Base-by-base conservation (phyloP, 1,140 invertebrate species). In the Neelides sp. region DNA sequence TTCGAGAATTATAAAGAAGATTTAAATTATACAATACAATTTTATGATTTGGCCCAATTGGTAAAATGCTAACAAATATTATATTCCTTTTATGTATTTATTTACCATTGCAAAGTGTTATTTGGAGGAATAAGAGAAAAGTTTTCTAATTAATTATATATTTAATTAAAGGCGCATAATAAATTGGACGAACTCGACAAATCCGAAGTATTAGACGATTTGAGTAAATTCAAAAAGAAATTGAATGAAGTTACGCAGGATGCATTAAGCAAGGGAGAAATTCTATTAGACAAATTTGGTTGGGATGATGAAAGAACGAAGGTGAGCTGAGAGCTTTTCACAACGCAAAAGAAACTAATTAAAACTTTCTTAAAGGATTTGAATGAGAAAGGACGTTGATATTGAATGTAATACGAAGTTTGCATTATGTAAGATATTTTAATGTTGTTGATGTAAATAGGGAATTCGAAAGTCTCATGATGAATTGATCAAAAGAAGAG, bases 401-500 rank as follows among this genome's bases (percentile, higher is more conserved):
- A 19, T 26, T 45, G 3, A 10, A 26, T 37, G 23, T 23, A 36
- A 17, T 7, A 27, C 22, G 30, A 44, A 34, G 41, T 20, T 3
- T 10, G 19, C 19, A 4, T 39, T 7, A n/a, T n/a, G n/a, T n/a
- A n/a, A n/a, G n/a, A 39, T 7, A 5, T 15, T 8, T 8, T 5
- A 50, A 35, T 34, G 19, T 50, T 17, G 3, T 43, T 27, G 17
- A 12, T 48, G 28, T 32, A 8, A 4, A 24, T 26, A 57, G 51
- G 56, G 56, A 7, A 47, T 58, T 13, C 42, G 48, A 12, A n/a
- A 30, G 2, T 39, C 26, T 23, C 48, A 58, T 26, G 56, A 58
- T 2, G 23, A 43, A 4, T 40, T 58, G 26, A 12, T 35, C 0
- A n/a, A 34, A 30, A 15, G 48, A 20, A 54, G 48, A 26, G 27